These are phyloP conservation scores for Hylomyscus alleni DNA, from an alignment of 2,797 vertebrate genomes.

Conservation along the genomic window DNA sequence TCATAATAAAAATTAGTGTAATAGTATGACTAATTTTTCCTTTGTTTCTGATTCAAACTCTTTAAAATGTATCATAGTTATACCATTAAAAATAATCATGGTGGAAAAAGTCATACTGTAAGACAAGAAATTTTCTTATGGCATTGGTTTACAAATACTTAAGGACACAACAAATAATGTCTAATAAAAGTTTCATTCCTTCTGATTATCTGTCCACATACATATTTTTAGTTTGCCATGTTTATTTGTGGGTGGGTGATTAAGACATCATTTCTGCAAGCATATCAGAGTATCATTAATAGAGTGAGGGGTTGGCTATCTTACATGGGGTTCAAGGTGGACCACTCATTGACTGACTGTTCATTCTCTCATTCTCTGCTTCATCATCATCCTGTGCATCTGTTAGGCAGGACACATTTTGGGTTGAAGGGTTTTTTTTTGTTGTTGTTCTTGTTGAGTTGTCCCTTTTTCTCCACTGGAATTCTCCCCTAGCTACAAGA, in stretches of 20 bases:
- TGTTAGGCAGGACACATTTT: background rate
- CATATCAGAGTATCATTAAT: background rate
- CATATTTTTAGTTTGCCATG: slow-evolving; percentile 29
- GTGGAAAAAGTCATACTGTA: slow-evolving; percentile 36
- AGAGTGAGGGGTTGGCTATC: background rate
- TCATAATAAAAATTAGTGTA: background rate
- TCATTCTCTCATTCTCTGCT: background rate
- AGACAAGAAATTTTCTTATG: slow-evolving; percentile 30
- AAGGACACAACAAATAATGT: slow-evolving; percentile 25
- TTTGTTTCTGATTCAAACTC: background rate
- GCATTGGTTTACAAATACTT: slow-evolving; percentile 64
- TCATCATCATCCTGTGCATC: too few species aligned
- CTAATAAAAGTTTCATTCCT: slow-evolving; percentile 28
- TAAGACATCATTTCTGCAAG: slow-evolving; percentile 23
- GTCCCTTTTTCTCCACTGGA: background rate
- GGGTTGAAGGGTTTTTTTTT: background rate
- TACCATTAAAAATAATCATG: background rate
- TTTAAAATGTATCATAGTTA: background rate
- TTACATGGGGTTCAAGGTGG: background rate
- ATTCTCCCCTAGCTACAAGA: background rate
- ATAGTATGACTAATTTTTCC: background rate
- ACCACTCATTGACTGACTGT: background rate
- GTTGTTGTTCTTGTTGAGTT: background rate
- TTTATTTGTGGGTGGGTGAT: slow-evolving; percentile 62
- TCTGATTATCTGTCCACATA: slow-evolving; percentile 59